Evolutionary conservation across 2,113 vertebrate species (phyloP), one percentile per base, ranked within the genome.

Genomic region (Cynocephalus volans): DNA sequence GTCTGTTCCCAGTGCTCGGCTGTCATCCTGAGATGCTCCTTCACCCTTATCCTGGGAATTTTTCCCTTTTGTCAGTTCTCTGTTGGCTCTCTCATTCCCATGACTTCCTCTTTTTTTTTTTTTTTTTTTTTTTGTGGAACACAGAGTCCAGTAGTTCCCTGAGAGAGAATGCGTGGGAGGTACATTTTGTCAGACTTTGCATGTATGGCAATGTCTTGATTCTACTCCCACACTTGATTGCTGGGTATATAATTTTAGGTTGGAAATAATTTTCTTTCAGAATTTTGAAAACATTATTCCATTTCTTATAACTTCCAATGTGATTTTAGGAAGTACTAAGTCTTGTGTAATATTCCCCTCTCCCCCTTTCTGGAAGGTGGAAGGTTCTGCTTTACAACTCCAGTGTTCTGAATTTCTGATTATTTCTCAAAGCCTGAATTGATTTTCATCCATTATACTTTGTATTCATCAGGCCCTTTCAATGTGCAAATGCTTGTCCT

Each of bases 281-380:
- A 58, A 56, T 65, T 73, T 41, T 93, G 24, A 90, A 76, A 96
- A 90, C 41, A 41, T 41, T 41, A 41, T 41, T 41, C 41, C 41
- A 41, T 41, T 41, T 41, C 41, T 41, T 41, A 4, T 41, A 41
- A 4, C 41, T 36, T 87, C 67, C 76, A 19, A 28, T 60, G 24
- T 91, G 67, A 73, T 54, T 91, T 82, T 91, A 79, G 69, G 54
- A 95, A 87, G 36, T 54, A n/a, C 48, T 56, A 56, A 77, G n/a
- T 48, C 24, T 80, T 80, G 48, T 64, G 21, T 45, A 56, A 13
- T 12, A 45, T 45, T 50, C 21, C 11, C 21, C 11, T 41, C 18
- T 41, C 45, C 2, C 4, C 21, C 45, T 88, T 2, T 64, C 15
- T 70, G 6, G 65, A 92, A 73, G 11, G 5, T 73, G 21, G 45